Base-by-base conservation (phyloP, 2,888 invertebrate species). In the Hypsopygia costalis region DNA sequence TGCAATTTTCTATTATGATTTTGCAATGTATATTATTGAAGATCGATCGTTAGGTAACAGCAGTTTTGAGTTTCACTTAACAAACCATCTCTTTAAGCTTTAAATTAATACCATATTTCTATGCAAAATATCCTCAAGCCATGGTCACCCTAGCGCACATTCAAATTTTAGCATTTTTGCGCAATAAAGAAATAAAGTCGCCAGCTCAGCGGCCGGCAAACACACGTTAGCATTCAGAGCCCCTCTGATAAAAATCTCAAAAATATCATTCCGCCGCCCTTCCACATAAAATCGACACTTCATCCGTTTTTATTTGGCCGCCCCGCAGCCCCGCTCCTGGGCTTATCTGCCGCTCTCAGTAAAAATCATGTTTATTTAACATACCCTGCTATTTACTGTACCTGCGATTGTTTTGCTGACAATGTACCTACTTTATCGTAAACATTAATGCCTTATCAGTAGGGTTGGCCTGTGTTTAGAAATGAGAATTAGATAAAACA, bases 101-200 rank as follows among this genome's bases (percentile, higher is more conserved):
- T n/a, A n/a, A n/a, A n/a, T n/a, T n/a, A n/a, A n/a, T n/a, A n/a
- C n/a, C n/a, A n/a, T n/a, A n/a, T n/a, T n/a, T n/a, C n/a, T n/a
- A n/a, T n/a, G n/a, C n/a, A n/a, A n/a, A n/a, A n/a, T n/a, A n/a
- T n/a, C n/a, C n/a, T n/a, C n/a, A n/a, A n/a, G n/a, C n/a, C 16
- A 16, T 55, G 43, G 63, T 39, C 60, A 67, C 67, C 63, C 58
- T 52, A 52, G 37, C 20, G 34, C 25, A 44, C 54, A 58, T 47
- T 49, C 60, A 62, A 69, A 69, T 69, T 73, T 82, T 79, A 76
- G 81, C 82, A 79, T 86, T 85, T 86, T 82, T 80, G 58, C 63
- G 77, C 80, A 85, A 87, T 85, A 85, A 85, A 85, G 81, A 78
- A 79, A 73, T 78, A 77, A 81, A 76, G 71, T 66, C 62, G 82